These are phyloP conservation scores for Quadriops clusia DNA, from an alignment of 2,888 invertebrate genomes.

Conservation along the genomic window DNA sequence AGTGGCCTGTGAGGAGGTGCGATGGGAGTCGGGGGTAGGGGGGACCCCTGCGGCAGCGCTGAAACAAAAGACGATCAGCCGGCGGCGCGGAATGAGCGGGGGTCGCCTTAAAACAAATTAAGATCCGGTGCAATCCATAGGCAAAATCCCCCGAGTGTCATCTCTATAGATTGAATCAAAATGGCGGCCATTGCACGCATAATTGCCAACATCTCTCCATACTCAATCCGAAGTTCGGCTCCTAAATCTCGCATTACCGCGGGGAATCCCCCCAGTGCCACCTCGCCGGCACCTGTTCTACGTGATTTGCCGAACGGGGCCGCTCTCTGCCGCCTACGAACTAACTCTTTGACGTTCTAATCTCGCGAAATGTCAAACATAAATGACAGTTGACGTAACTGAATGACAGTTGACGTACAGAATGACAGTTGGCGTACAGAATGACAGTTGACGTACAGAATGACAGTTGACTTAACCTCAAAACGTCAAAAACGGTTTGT, in stretches of 20 bases:
- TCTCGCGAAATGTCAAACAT: no score
- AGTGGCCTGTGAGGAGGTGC: no score
- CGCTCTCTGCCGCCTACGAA: no score
- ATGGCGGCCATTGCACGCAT: constrained; percentile 36
- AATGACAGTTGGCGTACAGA: no score
- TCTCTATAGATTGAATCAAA: constrained; percentile 48
- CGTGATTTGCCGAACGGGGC: constrained; percentile 29
- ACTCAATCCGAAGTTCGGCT: constrained; percentile 27
- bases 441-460: no score
- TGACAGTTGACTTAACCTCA: no score
- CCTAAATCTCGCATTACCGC: constrained; percentile 30
- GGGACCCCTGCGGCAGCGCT: no score
- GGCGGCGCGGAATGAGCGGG: constrained; percentile 4
- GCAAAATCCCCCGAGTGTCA: constrained; percentile 45
- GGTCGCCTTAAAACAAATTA: constrained; percentile 33
- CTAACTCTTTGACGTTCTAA: no score
- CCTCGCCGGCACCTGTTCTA: constrained; percentile 25
- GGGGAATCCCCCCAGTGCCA: constrained; percentile 26
- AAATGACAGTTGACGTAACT: no score
- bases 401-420: no score
- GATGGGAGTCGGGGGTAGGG: no score
- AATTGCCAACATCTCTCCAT: constrained; percentile 32
- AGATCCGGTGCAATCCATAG: constrained; percentile 31
- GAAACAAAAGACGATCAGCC: constrained; percentile 3
- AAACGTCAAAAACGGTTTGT: no score